phyloP scores from a whole-genome alignment of 2,888 invertebrate species.

The Eurytoma californica region DNA sequence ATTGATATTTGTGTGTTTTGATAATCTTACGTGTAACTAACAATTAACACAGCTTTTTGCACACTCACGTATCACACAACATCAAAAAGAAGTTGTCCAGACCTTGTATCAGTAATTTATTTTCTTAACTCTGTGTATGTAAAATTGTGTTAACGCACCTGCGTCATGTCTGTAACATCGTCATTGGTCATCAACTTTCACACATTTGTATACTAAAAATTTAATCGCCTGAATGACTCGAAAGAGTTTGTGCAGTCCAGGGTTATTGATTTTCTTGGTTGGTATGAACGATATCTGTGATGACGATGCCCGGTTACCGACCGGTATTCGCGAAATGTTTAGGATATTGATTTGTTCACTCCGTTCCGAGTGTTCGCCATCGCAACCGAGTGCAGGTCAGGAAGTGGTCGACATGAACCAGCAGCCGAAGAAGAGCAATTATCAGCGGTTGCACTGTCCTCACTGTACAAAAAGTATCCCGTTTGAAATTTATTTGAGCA shows the following conservation, averaged over 20 bases:
- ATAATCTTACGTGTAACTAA: slow-evolving; percentile 42
- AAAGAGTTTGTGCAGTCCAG: slow-evolving; percentile 49
- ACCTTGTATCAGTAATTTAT: slow-evolving; percentile 8
- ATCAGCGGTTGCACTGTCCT: slow-evolving; percentile 34
- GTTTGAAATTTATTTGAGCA: no score
- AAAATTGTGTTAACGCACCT: slow-evolving; percentile 44
- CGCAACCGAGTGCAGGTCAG: slow-evolving; percentile 60
- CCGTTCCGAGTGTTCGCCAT: slow-evolving; percentile 52
- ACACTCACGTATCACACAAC: slow-evolving; percentile 9
- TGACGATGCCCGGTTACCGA: slow-evolving; percentile 51
- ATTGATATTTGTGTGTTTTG: slow-evolving; percentile 35
- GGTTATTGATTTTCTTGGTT: slow-evolving; percentile 56
- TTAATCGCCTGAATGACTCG: slow-evolving; percentile 41
- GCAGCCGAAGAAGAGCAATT: slow-evolving; percentile 59
- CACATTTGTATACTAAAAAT: slow-evolving; percentile 32
- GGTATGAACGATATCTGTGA: slow-evolving; percentile 54
- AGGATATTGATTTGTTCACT: slow-evolving; percentile 60
- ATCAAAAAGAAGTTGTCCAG: slow-evolving; percentile 10
- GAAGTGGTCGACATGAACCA: slow-evolving; percentile 60
- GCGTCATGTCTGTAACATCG: slow-evolving; percentile 29
- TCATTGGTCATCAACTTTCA: slow-evolving; percentile 16
- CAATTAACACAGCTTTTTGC: slow-evolving; percentile 33
- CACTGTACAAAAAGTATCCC: slow-evolving; percentile 7
- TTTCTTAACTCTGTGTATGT: slow-evolving; percentile 30
- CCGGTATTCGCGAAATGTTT: slow-evolving; percentile 54